Percentiles rank a stretch among this genome's conserved stretches.
phyloP scores from a whole-genome alignment of 1,140 invertebrate species.

The Hylaeus anthracinus region DNA sequence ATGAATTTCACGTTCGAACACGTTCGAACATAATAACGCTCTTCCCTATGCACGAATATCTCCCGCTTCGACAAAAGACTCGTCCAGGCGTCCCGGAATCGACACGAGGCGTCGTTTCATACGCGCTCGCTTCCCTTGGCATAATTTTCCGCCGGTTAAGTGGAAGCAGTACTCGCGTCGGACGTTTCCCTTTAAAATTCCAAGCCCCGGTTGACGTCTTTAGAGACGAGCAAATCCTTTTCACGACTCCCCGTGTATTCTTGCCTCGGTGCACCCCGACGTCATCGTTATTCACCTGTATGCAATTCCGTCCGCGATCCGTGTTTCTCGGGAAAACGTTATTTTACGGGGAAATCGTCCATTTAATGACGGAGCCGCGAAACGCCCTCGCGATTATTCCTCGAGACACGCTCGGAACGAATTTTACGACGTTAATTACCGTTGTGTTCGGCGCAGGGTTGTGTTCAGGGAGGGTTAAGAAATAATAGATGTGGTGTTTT shows the following conservation, averaged over 20 bases:
- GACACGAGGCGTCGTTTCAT: conserved; percentile 5
- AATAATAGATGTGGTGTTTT: too few species aligned
- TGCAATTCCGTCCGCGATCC: conserved; percentile 20
- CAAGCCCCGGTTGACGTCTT: conserved; percentile 14
- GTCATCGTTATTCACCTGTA: conserved; percentile 35
- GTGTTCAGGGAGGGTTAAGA: neutral
- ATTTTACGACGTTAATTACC: conserved; percentile 10
- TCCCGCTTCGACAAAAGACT: too few species aligned
- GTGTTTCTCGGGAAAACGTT: neutral
- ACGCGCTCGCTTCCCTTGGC: neutral
- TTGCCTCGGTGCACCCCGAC: conserved; percentile 7
- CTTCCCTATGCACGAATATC: too few species aligned
- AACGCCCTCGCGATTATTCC: neutral
- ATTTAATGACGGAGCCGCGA: conserved; percentile 5
- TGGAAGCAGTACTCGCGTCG: too few species aligned
- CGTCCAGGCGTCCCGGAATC: neutral
- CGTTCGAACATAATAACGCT: too few species aligned
- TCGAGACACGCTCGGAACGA: neutral
- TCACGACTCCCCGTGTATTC: conserved; percentile 5
- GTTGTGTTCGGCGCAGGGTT: neutral
- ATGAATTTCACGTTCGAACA: too few species aligned
- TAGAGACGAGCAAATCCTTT: conserved; percentile 29
- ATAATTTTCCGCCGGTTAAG: conserved; percentile 19
- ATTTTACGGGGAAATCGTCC: conserved; percentile 28
- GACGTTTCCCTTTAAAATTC: conserved; percentile 21